These are phyloP conservation scores for Halocaridina rubra DNA, from an alignment of 2,888 invertebrate species.

Conservation along the genomic window DNA sequence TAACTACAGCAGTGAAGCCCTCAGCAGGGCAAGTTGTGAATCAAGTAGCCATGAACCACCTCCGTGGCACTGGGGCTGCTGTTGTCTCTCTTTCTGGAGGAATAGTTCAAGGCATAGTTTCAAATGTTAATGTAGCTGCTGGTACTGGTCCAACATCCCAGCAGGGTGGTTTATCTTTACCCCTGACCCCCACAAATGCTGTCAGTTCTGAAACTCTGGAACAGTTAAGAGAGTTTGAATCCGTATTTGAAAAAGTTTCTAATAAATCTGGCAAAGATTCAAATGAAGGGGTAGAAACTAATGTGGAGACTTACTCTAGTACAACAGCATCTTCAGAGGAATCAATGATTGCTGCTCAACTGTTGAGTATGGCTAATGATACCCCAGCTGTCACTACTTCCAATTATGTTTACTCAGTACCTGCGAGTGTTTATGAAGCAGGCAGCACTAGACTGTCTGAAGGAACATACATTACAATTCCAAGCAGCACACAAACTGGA, in stretches of 20 bases:
- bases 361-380: slow-evolving; percentile 63
- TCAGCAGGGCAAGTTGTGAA: slow-evolving; percentile 61
- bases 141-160: slow-evolving; percentile 33
- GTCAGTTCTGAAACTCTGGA: slow-evolving; percentile 82
- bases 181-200: slow-evolving; percentile 59
- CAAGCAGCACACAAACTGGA: slow-evolving; percentile 60
- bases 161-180: slow-evolving; percentile 47
- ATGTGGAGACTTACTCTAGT: slow-evolving; percentile 40
- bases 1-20: slow-evolving; percentile 62
- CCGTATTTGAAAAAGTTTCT: slow-evolving; percentile 80
- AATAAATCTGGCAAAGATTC: slow-evolving; percentile 64
- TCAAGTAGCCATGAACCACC: slow-evolving; percentile 61
- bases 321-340: slow-evolving; percentile 59
- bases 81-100: slow-evolving; percentile 24
- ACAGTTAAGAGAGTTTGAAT: slow-evolving; percentile 83
- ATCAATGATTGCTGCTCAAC: slow-evolving; percentile 63
- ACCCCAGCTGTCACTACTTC: slow-evolving; percentile 50
- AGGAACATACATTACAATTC: slow-evolving; percentile 59
- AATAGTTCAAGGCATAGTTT: slow-evolving; percentile 20
- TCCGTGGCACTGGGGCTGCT: slow-evolving; percentile 36
- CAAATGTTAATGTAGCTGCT: slow-evolving; percentile 36
- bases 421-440: slow-evolving; percentile 52
- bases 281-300: slow-evolving; percentile 42
- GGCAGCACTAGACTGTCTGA: slow-evolving; percentile 47
- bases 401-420: slow-evolving; percentile 62